Conservation (phyloP, 2,888 invertebrate genomes). For the Acronicta leporina region DNA sequence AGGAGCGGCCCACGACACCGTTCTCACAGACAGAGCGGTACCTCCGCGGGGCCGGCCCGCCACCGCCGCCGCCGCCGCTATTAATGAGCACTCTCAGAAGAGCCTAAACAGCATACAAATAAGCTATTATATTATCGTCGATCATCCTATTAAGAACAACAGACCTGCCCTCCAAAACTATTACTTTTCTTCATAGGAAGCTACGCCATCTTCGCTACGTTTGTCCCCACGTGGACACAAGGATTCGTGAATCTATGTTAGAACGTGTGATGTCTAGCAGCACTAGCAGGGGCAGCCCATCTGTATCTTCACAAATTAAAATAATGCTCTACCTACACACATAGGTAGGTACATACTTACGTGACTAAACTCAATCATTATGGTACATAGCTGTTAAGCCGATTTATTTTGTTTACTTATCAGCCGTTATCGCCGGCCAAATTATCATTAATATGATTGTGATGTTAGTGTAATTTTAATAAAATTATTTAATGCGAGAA, state of each 20-base stretch:
- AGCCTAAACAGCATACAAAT: not conserved
- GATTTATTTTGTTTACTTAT: slow-evolving; percentile 25
- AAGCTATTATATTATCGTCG: not conserved
- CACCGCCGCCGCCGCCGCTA: not conserved
- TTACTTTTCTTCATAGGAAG: too few species aligned
- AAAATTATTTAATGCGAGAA: not conserved
- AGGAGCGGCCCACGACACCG: slow-evolving; percentile 21
- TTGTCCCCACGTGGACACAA: too few species aligned
- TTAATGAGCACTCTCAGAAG: not conserved
- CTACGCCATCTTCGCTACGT: too few species aligned
- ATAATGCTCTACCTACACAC: too few species aligned
- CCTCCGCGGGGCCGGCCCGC: slow-evolving; percentile 6
- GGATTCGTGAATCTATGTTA: too few species aligned
- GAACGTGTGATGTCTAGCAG: too few species aligned
- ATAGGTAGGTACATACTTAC: too few species aligned
- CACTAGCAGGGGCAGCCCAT: too few species aligned
- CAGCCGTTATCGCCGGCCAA: slow-evolving; percentile 34
- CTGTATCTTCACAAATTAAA: too few species aligned
- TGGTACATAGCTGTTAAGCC: slow-evolving; percentile 10
- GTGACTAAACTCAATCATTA: not conserved
- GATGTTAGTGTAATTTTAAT: slow-evolving; percentile 1
- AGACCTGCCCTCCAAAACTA: too few species aligned
- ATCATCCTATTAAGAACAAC: too few species aligned
- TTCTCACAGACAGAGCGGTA: slow-evolving; percentile 48
- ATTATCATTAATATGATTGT: slow-evolving; percentile 10